These are phyloP conservation scores for Ochotona curzoniae DNA, from an alignment of 2,113 vertebrate genomes.

Conservation along the genomic window DNA sequence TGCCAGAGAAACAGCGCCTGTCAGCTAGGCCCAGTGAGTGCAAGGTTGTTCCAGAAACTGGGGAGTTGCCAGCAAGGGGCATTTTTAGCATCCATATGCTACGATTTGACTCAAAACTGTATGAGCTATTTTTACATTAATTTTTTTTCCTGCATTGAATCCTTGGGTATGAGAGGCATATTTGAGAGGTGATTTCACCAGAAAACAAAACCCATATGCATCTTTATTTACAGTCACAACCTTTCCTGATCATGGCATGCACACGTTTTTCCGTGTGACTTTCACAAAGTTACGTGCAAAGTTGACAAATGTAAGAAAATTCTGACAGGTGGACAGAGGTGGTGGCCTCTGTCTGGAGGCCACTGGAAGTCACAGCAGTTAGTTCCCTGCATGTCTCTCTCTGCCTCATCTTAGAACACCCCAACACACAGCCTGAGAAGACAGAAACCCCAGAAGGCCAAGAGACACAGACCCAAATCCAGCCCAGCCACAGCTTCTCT, in stretches of 20 bases:
- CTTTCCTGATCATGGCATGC: background rate
- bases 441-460: background rate
- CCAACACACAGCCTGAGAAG: background rate
- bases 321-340: background rate
- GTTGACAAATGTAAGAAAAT: background rate
- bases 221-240: background rate
- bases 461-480: background rate
- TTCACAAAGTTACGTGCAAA: background rate
- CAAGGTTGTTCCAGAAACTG: background rate
- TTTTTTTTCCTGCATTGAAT: background rate
- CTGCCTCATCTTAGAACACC: background rate
- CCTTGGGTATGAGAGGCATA: background rate
- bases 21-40: background rate
- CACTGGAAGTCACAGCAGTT: background rate
- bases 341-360: too few species aligned
- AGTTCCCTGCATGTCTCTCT: background rate
- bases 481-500: background rate
- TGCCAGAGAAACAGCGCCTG: background rate
- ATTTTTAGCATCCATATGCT: constrained; percentile 1
- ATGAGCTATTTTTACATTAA: background rate
- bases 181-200: background rate
- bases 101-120: background rate
- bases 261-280: background rate
- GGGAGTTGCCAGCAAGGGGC: background rate
- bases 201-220: background rate